Conservation (phyloP, 2,888 invertebrate genomes). For the Watsonalla binaria region DNA sequence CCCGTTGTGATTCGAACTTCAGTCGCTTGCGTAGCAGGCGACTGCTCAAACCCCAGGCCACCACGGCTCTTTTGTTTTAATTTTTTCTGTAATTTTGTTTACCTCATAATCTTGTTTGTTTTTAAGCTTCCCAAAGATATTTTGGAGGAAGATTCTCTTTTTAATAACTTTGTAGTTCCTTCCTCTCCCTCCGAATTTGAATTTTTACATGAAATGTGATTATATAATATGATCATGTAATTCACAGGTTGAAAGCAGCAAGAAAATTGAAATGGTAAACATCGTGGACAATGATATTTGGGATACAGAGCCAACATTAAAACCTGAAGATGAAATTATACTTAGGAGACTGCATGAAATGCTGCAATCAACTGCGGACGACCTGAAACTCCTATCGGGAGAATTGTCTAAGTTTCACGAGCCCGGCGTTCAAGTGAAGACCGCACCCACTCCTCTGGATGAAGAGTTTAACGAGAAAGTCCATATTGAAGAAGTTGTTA, state of each 20-base stretch:
- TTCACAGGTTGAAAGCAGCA: slow-evolving; percentile 70
- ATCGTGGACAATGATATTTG: slow-evolving; percentile 67
- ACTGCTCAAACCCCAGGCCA: too few species aligned
- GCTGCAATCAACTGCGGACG: slow-evolving; percentile 71
- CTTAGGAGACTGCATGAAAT: slow-evolving; percentile 66
- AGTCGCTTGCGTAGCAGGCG: too few species aligned
- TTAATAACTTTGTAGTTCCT: too few species aligned
- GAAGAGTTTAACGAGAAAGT: slow-evolving; percentile 71
- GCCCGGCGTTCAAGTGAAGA: slow-evolving; percentile 50
- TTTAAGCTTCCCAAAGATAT: too few species aligned
- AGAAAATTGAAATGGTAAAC: slow-evolving; percentile 65
- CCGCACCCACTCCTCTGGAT: slow-evolving; percentile 59
- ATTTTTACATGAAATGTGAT: neutral
- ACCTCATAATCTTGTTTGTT: too few species aligned
- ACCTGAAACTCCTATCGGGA: slow-evolving; percentile 64
- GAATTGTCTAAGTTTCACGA: slow-evolving; percentile 58
- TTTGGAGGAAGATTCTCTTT: too few species aligned
- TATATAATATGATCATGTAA: slow-evolving; percentile 5
- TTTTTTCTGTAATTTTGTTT: too few species aligned
- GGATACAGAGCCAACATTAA: slow-evolving; percentile 60
- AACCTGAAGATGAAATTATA: slow-evolving; percentile 68
- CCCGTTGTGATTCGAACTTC: too few species aligned
- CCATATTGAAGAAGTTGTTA: slow-evolving; percentile 69
- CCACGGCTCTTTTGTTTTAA: too few species aligned
- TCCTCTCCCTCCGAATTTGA: too few species aligned